Percentiles rank a stretch among this genome's conserved stretches.
Evolutionary conservation across 2,797 vertebrate genomes (phyloP).

Genomic region (Echeneis naucrates): DNA sequence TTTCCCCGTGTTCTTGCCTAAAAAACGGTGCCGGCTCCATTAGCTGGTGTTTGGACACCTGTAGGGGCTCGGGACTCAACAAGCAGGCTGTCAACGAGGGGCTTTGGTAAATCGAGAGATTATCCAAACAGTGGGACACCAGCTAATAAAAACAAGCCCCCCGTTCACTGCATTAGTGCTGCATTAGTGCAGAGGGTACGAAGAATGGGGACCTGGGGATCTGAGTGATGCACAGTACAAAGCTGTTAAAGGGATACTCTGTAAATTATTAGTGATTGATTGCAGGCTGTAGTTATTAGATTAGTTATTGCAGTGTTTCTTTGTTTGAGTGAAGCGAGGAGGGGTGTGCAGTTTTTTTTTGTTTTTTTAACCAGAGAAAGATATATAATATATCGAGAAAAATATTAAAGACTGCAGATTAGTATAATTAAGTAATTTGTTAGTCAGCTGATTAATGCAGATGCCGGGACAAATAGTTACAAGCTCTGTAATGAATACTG

Average conservation of each 20-base stretch:
- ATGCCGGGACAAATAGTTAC: constrained; percentile 38
- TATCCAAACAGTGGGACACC: constrained; percentile 86
- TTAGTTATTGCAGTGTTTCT: constrained; percentile 60
- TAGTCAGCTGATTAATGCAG: constrained; percentile 48
- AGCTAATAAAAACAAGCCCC: constrained; percentile 86
- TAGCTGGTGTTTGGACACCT: constrained; percentile 88
- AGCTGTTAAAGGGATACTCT: constrained; percentile 81
- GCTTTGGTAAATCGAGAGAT: constrained; percentile 85
- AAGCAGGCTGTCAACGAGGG: constrained; percentile 81
- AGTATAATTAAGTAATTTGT: constrained; percentile 32
- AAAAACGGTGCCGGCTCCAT: constrained; percentile 76
- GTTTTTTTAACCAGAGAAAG: background rate
- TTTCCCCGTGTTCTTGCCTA: constrained; percentile 33
- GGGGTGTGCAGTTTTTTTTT: background rate
- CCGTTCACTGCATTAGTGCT: constrained; percentile 83
- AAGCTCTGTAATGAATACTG: background rate
- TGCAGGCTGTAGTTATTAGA: constrained; percentile 66
- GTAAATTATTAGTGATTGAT: constrained; percentile 84
- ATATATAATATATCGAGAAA: too few relatives aligned
- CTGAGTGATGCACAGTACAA: constrained; percentile 74
- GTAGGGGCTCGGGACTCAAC: constrained; percentile 71
- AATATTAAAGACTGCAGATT: background rate
- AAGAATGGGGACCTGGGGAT: constrained; percentile 59
- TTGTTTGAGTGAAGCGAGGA: constrained; percentile 32
- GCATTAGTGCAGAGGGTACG: constrained; percentile 76